phyloP scores from a whole-genome alignment of 2,113 vertebrate species.

The Physeter macrocephalus region DNA sequence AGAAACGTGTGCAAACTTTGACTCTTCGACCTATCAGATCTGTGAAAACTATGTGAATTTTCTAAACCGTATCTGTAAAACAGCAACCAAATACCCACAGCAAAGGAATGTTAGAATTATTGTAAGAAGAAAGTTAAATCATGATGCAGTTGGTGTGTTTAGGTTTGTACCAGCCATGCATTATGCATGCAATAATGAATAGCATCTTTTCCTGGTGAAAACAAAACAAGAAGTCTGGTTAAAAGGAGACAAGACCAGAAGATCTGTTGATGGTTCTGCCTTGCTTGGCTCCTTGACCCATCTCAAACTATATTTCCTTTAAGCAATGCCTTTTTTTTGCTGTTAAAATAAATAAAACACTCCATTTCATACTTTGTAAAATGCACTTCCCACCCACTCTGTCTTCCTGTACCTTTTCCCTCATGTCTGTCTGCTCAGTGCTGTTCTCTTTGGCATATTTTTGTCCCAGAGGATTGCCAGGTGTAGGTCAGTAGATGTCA shows the following conservation, averaged over 20 bases:
- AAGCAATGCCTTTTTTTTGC: neutral
- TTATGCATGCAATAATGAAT: neutral
- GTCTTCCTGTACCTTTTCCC: neutral
- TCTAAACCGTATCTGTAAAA: neutral
- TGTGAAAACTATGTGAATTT: neutral
- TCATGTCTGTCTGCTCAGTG: neutral
- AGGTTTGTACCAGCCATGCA: neutral
- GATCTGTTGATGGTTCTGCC: neutral
- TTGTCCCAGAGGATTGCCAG: neutral
- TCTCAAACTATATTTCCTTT: slow-evolving; percentile 15
- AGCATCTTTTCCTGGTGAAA: neutral
- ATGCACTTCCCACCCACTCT: neutral
- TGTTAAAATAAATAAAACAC: slow-evolving; percentile 18
- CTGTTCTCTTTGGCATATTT: slow-evolving; percentile 17
- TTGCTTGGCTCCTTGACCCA: neutral
- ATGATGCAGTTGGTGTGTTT: neutral
- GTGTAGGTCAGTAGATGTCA: slow-evolving; percentile 22
- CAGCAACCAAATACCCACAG: neutral
- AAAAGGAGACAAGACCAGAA: neutral
- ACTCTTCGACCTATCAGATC: neutral
- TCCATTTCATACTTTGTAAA: slow-evolving; percentile 14
- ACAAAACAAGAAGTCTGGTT: neutral
- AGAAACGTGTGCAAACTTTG: neutral
- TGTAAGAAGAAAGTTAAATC: neutral
- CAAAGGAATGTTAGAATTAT: neutral